Evolutionary conservation across 2,797 vertebrate genomes (phyloP), one percentile per base, ranked within the genome.

Genomic region (Geotrypetes seraphini): DNA sequence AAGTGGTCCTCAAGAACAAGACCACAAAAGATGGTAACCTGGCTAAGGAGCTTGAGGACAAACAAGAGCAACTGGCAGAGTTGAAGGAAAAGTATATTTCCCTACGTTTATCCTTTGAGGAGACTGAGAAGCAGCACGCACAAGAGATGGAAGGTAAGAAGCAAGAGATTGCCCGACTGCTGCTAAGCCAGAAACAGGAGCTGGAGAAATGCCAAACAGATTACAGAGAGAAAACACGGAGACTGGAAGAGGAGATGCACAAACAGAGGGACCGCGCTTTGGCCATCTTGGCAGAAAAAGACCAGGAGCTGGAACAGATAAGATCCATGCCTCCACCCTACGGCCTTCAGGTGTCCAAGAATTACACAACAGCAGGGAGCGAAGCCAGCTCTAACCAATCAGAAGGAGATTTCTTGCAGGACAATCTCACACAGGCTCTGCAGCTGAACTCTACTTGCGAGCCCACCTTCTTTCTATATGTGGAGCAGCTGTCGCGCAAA

Each of bases 1-100:
- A 96, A 52, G 87, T 90, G 5, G 90, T 92, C 9, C 78, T 96
- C 12, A 93, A 93, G 64, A 90, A 78, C 75, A 94, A 92, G 60
- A 87, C 78, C 1, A 30, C 52, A 28, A 90, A 87, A 49, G 95
- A 96, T 0, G 80, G 85, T 8, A 81, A 56, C 17, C 68, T 86
- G 63, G 78, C 80, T 2, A 79, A 65, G 31, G 92, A 97, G 36
- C 82, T 96, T 59, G 87, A 90, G 76, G 88, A 87, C 13, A 66
- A 77, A 1, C 87, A 82, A 5, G 87, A 88, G 44, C 92, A 91
- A 68, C 81, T 96, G 46, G 54, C 78, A 0, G 91, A 95, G 39
- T 78, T 98, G 13, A 87, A 83, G 28, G 91, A 97, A 63, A 94
- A 91, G 43, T 94, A 96, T 15, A 61, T 93, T n/a, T 77, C 61